phyloP scores from a whole-genome alignment of 1,140 invertebrate species.

The Trissolcus basalis region DNA sequence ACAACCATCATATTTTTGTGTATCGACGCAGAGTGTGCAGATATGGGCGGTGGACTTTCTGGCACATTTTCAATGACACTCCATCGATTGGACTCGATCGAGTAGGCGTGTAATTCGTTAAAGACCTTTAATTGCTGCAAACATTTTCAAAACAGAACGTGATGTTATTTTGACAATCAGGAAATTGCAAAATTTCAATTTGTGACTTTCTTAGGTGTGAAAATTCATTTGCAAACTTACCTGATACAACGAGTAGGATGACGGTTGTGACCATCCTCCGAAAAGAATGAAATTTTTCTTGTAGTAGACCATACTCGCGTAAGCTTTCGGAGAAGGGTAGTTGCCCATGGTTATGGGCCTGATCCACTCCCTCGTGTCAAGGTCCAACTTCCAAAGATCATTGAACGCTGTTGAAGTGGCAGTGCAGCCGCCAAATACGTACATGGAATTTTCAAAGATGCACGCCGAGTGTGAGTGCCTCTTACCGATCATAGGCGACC shows the following conservation, averaged over 20 bases:
- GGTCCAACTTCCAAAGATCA: conserved; percentile 96
- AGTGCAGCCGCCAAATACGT: conserved; percentile 97
- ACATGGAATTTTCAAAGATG: conserved; percentile 90
- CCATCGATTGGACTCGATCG: conserved; percentile 90
- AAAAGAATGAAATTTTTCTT: conserved; percentile 91
- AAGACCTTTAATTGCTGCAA: conserved; percentile 87
- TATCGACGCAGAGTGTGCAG: conserved; percentile 95
- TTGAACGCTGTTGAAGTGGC: conserved; percentile 96
- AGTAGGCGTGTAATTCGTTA: conserved; percentile 94
- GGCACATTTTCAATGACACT: conserved; percentile 80
- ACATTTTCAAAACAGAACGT: too few species aligned
- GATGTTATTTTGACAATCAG: too few species aligned
- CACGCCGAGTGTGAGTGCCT: conserved; percentile 95
- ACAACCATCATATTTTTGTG: conserved; percentile 92
- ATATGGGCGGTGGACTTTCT: conserved; percentile 84
- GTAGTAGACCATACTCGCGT: conserved; percentile 91
- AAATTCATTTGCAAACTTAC: conserved; percentile 65
- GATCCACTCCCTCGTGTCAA: conserved; percentile 89
- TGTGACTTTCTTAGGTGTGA: too few species aligned
- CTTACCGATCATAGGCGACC: conserved; percentile 85
- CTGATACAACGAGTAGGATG: conserved; percentile 92
- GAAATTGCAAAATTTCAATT: not conserved
- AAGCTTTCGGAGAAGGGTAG: conserved; percentile 97
- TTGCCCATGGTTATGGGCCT: conserved; percentile 88
- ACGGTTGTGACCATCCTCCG: conserved; percentile 97